Evolutionary conservation across 2,888 invertebrate species (phyloP), one percentile per base, ranked within the genome.

Genomic region (Lepidocyrtoides sp.): DNA sequence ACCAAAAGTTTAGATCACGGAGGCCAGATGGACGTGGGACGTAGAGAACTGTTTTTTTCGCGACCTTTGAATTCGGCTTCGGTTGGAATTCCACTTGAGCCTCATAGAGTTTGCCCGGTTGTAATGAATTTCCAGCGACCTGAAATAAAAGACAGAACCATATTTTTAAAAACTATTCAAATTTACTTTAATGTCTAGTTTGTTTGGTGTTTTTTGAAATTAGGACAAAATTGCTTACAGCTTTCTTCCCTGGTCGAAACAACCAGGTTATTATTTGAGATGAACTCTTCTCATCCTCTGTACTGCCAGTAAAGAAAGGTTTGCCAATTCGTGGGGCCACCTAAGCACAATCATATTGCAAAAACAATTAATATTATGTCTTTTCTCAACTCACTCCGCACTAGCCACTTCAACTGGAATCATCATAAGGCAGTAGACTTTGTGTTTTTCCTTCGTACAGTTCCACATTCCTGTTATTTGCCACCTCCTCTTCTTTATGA

Each of bases 1-100:
- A 97, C 97, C 97, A 97, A 95, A 97, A 98, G 95, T 98, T 98
- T 97, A 98, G 97, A 95, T 98, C 98, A 69, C 97, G 95, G 14
- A 97, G 95, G 95, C 97, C 97, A 0, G 97, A 97, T 0, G 97
- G 97, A 95, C 93, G 89, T 20, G 94, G 94, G 60, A 94, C 94
- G 51, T 92, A 93, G 8, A 92, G 92, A 82, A 93, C 92, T 2
- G 92, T 94, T 77, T 92, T 92, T 83, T 93, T 94, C 0, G 83
- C 82, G 14, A 89, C 44, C 23, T 92, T 93, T 0, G 92, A 89
- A 14, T 85, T 83, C 23, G 92, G 88, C 44, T 91, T 85, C 23
- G 91, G 88, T 44, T 92, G 92, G 20, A 91, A 89, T 44, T 93
- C 94, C 20, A 93, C 84, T 54, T 93, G 92, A 0, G 92, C 90